These are phyloP conservation scores for Corythornis cristatus DNA, from an alignment of 2,113 vertebrate genomes.

Conservation along the genomic window DNA sequence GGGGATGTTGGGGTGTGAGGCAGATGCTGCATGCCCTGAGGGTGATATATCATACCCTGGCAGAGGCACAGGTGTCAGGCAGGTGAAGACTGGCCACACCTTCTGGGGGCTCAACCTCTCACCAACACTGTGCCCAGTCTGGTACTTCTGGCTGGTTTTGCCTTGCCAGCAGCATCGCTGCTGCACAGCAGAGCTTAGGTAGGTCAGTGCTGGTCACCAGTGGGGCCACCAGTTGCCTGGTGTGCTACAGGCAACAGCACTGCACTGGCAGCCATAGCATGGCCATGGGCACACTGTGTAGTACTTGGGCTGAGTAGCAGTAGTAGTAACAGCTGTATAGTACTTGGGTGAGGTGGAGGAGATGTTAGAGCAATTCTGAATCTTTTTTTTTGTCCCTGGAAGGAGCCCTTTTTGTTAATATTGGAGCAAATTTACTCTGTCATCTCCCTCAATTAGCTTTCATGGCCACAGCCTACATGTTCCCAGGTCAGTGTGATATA, in stretches of 20 bases:
- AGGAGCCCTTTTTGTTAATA: not conserved
- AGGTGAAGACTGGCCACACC: not conserved
- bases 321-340: too few species aligned
- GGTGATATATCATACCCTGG: accelerated
- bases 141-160: accelerated
- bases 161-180: not conserved
- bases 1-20: not conserved
- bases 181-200: not conserved
- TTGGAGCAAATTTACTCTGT: not conserved
- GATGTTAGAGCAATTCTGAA: not conserved
- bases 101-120: not conserved
- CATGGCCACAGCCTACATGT: accelerated
- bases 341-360: not conserved
- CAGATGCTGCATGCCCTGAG: not conserved
- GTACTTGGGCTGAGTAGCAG: not conserved
- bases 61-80: accelerated
- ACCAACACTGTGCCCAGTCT: accelerated
- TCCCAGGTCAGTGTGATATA: not conserved
- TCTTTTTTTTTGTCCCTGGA: not conserved
- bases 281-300: accelerated
- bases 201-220: not conserved
- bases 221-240: accelerated
- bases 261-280: not conserved
- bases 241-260: accelerated
- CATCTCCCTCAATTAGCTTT: not conserved